Evolutionary conservation across 2,113 vertebrate genomes (phyloP).

Genomic region (Sakesphorus luctuosus): DNA sequence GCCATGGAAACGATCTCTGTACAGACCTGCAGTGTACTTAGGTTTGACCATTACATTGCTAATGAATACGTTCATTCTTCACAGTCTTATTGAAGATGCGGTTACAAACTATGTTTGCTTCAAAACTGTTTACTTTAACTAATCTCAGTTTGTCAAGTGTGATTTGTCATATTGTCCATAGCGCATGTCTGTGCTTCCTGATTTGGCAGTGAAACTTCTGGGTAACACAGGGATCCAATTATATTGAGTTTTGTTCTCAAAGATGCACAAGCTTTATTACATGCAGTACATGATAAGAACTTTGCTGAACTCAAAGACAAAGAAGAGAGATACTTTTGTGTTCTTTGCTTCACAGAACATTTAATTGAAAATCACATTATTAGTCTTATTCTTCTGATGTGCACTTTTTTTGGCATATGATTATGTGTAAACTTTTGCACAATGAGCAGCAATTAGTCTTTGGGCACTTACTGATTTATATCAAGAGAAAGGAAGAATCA

Average conservation of each 20-base stretch:
- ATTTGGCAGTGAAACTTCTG: background rate
- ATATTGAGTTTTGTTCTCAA: background rate
- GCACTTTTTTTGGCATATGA: background rate
- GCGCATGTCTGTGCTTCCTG: background rate
- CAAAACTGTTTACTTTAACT: background rate
- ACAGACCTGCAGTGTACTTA: background rate
- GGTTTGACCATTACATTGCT: background rate
- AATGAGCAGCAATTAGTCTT: background rate
- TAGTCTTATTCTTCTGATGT: background rate
- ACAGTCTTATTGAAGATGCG: background rate
- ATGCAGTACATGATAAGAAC: background rate
- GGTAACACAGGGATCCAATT: background rate
- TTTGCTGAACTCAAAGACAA: background rate
- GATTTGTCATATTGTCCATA: background rate
- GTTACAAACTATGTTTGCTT: background rate
- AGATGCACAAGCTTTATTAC: background rate
- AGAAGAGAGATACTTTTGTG: background rate
- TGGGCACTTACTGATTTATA: background rate
- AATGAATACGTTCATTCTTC: constrained; percentile 37
- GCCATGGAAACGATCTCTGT: background rate
- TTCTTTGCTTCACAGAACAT: background rate
- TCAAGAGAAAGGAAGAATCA: background rate
- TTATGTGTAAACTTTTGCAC: background rate
- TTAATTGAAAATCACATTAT: background rate
- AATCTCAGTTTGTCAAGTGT: background rate